Evolutionary conservation across 2,888 invertebrate genomes (phyloP).

Genomic region (Hemicrepidius hirtus): DNA sequence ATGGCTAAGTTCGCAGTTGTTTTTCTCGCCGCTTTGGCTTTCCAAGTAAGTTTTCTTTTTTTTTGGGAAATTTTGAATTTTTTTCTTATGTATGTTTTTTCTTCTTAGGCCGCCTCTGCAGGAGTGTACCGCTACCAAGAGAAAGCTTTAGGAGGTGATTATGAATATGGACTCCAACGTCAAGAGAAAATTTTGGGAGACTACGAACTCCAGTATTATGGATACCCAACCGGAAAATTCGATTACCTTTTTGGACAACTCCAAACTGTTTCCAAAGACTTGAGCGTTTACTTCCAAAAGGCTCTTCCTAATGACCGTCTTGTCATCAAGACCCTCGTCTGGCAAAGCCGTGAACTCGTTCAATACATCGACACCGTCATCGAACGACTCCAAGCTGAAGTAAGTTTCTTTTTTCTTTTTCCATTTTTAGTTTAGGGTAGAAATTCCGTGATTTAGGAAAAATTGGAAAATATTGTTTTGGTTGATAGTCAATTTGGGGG

Average conservation of each 20-base stretch:
- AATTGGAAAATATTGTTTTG: no score
- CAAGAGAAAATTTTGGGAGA: neutral
- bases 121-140: conserved; percentile 1
- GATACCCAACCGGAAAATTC: conserved; percentile 51
- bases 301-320: conserved; percentile 25
- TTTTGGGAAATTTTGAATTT: neutral
- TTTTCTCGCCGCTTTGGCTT: conserved; percentile 55
- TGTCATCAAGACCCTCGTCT: conserved; percentile 5
- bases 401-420: neutral
- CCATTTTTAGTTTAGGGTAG: no score
- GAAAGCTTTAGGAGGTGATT: no score
- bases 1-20: conserved; percentile 59
- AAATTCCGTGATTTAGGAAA: no score
- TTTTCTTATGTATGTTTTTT: neutral
- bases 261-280: conserved; percentile 15
- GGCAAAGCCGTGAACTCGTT: conserved; percentile 15
- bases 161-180: neutral
- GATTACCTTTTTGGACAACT: conserved; percentile 1
- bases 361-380: neutral
- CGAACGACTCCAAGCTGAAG: conserved; percentile 14
- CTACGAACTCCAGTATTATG: conserved; percentile 45
- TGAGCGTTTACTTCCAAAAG: conserved; percentile 20
- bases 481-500: no score
- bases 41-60: conserved; percentile 58
- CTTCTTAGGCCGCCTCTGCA: conserved; percentile 24